Conservation (phyloP, 2,113 vertebrate genomes). For the Psilopsiagon aurifrons region DNA sequence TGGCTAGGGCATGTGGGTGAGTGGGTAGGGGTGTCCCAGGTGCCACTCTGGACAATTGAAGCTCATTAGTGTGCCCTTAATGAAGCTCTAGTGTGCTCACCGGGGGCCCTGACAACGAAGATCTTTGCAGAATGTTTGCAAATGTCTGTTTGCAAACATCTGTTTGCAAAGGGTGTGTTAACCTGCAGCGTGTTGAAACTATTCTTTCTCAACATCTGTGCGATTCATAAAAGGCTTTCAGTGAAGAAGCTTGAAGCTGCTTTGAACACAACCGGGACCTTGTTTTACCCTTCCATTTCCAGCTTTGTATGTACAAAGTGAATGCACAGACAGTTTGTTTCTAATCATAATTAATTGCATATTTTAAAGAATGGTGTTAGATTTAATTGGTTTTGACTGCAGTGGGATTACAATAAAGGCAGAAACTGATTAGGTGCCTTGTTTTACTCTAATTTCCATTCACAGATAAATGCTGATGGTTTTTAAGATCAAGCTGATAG, state of each 20-base stretch:
- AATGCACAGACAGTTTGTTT: not conserved
- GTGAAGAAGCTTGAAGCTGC: not conserved
- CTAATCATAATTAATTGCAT: conserved; percentile 18
- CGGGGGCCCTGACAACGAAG: not conserved
- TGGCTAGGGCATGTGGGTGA: not conserved
- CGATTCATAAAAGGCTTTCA: not conserved
- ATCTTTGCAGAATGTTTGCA: not conserved
- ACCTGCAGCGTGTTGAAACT: not conserved
- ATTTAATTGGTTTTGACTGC: conserved; percentile 36
- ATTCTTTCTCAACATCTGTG: not conserved
- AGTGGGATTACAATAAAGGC: conserved; percentile 8
- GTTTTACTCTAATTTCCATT: not conserved
- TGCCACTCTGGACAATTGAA: not conserved
- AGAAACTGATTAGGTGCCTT: conserved; percentile 9
- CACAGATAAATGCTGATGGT: conserved; percentile 28
- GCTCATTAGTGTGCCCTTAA: not conserved
- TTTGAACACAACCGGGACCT: not conserved
- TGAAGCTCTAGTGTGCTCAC: not conserved
- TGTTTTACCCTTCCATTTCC: not conserved
- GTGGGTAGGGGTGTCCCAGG: rapidly evolving
- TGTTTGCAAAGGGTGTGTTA: not conserved
- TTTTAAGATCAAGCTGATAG: conserved; percentile 5
- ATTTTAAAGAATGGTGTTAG: not conserved
- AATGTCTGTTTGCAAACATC: not conserved
- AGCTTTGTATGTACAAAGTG: not conserved